Base-by-base conservation (phyloP, 1,140 invertebrate species). In the Agraylea sexmaculata region DNA sequence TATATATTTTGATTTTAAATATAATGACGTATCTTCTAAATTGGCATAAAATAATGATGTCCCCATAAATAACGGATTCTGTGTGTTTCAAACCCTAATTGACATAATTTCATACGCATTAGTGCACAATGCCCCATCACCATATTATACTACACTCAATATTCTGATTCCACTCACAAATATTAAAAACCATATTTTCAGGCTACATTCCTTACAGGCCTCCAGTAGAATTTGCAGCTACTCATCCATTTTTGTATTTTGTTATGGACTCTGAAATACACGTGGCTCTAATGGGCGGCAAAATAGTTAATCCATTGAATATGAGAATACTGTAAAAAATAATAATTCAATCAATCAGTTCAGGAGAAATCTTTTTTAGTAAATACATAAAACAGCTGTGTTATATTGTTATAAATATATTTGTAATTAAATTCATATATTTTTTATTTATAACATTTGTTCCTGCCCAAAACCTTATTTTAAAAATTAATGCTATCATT, bases 161-260 rank as follows among this genome's bases (percentile, higher is more conserved):
- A 6, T 10, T 15, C 16, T 33, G 6, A 33, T n/a, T n/a, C 16
- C 4, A 18, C 32, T 16, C 16, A 16, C 12, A 33, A 33, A 19
- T n/a, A 33, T 5, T 11, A 19, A 33, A 33, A 33, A 16, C 32
- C n/a, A 17, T 17, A 33, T 40, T 47, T 46, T 15, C 58, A 67
- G 64, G 57, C n/a, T 61, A 63, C 43, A 53, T 54, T 17, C 46
- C 51, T 13, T 59, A 58, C 37, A 58, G 63, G 27, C 64, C 68
- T 41, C 73, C 78, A 31, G 69, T 79, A n/a, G 55, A 72, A 34
- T 84, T 87, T 55, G 71, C 73, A 7, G 81, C 77, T 2, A 76
- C 80, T 40, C 80, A 78, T 62, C 83, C 83, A 10, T 87, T 87
- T 55, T 57, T 84, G 23, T 87, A 80, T 58, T 87, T 86, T 55